A percentile compares a stretch with the other conserved stretches of the same genome.
Conservation (phyloP, 2,888 invertebrate species). For the Yponomeuta plumbellus region DNA sequence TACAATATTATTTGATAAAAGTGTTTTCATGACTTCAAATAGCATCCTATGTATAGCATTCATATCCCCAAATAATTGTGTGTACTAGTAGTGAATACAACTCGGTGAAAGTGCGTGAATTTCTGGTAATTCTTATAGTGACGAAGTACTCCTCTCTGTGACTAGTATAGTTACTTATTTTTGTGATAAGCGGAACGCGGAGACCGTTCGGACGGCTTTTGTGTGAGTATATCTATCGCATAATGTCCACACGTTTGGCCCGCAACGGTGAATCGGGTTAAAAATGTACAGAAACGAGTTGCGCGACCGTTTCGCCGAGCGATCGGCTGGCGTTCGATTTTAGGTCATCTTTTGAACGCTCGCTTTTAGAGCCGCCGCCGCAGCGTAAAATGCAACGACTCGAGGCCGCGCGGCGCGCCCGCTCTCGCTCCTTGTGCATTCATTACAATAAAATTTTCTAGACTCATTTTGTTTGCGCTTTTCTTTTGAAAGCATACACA, state of each 20-base stretch:
- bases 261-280: slow-evolving; percentile 48
- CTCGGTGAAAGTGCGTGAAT: slow-evolving; percentile 5
- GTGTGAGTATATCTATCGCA: slow-evolving; percentile 61
- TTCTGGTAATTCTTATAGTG: slow-evolving; percentile 33
- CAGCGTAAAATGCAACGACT: slow-evolving; percentile 70
- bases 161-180: slow-evolving; percentile 77
- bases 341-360: slow-evolving; percentile 74
- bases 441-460: slow-evolving; percentile 45
- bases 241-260: slow-evolving; percentile 42
- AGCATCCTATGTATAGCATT: slow-evolving; percentile 39
- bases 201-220: slow-evolving; percentile 65
- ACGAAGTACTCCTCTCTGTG: slow-evolving; percentile 69
- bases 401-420: slow-evolving; percentile 69
- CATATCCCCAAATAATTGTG: not conserved
- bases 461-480: slow-evolving; percentile 53
- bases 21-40: slow-evolving; percentile 48
- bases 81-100: not conserved
- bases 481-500: slow-evolving; percentile 68
- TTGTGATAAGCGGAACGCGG: slow-evolving; percentile 75
- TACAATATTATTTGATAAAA: slow-evolving; percentile 57
- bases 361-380: slow-evolving; percentile 61
- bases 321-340: slow-evolving; percentile 67
- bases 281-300: slow-evolving; percentile 59
- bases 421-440: slow-evolving; percentile 57
- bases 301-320: slow-evolving; percentile 41